These are phyloP conservation scores for Melanargia galathea DNA, from an alignment of 2,888 invertebrate genomes.

Conservation along the genomic window DNA sequence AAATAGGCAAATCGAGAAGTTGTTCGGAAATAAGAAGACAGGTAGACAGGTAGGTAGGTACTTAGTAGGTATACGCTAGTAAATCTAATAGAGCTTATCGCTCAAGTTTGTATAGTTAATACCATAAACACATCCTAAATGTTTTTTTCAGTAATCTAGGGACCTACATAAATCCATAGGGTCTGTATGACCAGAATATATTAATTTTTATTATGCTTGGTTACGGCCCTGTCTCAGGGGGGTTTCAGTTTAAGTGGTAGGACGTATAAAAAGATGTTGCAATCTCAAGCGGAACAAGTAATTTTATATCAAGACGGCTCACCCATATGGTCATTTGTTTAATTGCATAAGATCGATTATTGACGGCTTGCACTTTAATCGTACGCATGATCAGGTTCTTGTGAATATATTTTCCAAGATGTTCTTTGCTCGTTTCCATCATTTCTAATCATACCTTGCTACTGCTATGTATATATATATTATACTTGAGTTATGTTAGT, in stretches of 20 bases:
- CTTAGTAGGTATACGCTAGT: no score
- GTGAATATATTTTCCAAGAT: constrained; percentile 30
- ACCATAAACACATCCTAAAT: no score
- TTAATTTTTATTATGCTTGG: not conserved
- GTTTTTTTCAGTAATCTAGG: no score
- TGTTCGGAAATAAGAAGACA: no score
- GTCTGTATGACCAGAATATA: not conserved
- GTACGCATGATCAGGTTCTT: constrained; percentile 41
- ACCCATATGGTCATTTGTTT: constrained; percentile 57
- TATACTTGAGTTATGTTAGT: not conserved
- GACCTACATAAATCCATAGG: not conserved
- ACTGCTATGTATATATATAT: not conserved
- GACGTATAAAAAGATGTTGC: constrained; percentile 65
- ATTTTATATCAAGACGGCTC: constrained; percentile 58
- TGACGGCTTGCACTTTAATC: constrained; percentile 53
- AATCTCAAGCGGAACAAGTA: constrained; percentile 69
- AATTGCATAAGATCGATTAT: constrained; percentile 70
- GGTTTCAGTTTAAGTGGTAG: constrained; percentile 54
- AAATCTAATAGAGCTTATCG: no score
- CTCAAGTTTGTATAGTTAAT: no score
- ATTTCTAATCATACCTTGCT: constrained; percentile 15
- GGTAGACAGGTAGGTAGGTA: no score
- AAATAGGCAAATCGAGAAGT: no score
- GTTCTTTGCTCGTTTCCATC: not conserved
- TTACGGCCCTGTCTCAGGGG: constrained; percentile 19